Conservation (phyloP, 1,140 invertebrate species). For the Globodera rostochiensis region DNA sequence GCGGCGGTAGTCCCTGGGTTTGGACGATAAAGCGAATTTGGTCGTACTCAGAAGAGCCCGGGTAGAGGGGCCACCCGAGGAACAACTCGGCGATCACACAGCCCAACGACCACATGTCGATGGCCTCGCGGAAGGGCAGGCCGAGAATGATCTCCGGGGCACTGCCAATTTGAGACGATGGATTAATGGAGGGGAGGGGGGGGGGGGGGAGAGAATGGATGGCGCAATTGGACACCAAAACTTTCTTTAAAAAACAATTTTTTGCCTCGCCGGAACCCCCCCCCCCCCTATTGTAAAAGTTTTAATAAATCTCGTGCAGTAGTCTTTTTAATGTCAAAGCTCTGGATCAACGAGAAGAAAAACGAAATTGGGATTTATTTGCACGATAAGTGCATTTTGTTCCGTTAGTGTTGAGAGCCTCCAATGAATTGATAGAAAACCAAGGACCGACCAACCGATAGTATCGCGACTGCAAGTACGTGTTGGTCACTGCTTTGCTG, state of each 20-base stretch:
- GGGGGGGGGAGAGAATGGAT: conserved; percentile 18
- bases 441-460: conserved; percentile 72
- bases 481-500: conserved; percentile 98
- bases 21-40: conserved; percentile 93
- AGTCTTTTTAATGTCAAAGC: neutral
- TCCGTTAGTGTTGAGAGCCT: no score
- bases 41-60: conserved; percentile 98
- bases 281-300: neutral
- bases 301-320: neutral
- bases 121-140: conserved; percentile 97
- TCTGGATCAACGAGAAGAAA: neutral
- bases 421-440: no score
- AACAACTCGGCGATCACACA: conserved; percentile 99
- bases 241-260: neutral
- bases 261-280: neutral
- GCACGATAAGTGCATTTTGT: no score
- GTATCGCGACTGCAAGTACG: conserved; percentile 97
- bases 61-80: conserved; percentile 98
- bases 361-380: no score
- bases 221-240: neutral
- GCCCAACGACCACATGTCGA: conserved; percentile 99
- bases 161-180: conserved; percentile 66
- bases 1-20: conserved; percentile 89
- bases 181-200: no score
- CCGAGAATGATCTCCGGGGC: conserved; percentile 98